Base-by-base conservation (phyloP, 2,113 vertebrate species). In the Strix aluco region DNA sequence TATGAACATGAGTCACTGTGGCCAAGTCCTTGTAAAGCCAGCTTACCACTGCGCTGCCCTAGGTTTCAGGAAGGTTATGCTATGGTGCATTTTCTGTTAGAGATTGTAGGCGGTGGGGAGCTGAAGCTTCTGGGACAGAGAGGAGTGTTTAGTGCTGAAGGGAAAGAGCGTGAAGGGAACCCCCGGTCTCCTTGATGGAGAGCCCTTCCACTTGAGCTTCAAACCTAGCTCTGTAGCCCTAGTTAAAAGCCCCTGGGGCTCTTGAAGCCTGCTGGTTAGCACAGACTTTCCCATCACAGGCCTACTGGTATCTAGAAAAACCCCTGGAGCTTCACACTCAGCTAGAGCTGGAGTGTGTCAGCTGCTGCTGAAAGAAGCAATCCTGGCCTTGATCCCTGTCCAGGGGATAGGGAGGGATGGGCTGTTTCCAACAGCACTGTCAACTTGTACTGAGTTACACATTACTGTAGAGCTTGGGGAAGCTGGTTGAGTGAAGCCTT, bases 311-410 rank as follows among this genome's bases (percentile, higher is more conserved):
- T 32, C 87, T 67, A 38, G 79, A 13, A 66, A 57, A 70, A 36
- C 27, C 1, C 17, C 13, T 6, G 44, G 40, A 93, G 72, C 66
- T 85, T 90, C 62, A 30, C 52, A 12, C 73, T 81, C 4, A 6
- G 74, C 74, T 93, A 36, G 70, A 71, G 78, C 69, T 85, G 78
- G 78, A 66, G 13, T 84, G 51, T 88, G 82, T 88, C 67, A 91
- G 82, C 91, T 92, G 78, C 72, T 94, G 82, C 88, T 59, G 81
- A 46, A 89, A 86, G 89, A 67, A 81, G 91, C 77, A 55, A 5
- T 89, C 69, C 93, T 92, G 93, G 49, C 61, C 89, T 80, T 38
- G 55, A 42, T 92, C n/a, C 15, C 59, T 34, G 19, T 36, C 29
- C 55, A 52, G 57, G 32, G 55, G 11, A 27, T 54, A n/a, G 40